These are phyloP conservation scores for Aphelocoma californica DNA, from an alignment of 2,797 vertebrate species.

Conservation along the genomic window DNA sequence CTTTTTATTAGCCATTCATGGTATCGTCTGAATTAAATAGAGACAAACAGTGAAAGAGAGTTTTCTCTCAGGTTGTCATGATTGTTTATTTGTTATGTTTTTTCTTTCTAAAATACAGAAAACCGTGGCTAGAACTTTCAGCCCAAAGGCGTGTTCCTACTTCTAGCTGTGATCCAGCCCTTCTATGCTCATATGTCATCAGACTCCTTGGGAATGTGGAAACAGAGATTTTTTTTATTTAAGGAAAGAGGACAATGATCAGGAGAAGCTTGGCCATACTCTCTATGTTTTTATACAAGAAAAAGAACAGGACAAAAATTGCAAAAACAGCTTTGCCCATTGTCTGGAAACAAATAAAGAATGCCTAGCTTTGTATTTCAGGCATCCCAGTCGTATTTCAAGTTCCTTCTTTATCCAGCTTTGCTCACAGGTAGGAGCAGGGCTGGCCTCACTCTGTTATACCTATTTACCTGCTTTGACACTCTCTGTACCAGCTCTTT, in stretches of 20 bases:
- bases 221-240: neutral
- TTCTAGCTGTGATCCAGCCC: neutral
- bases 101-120: neutral
- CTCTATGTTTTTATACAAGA: neutral
- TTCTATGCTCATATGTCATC: neutral
- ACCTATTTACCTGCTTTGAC: neutral
- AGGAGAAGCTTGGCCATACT: neutral
- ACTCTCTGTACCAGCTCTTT: neutral
- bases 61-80: neutral
- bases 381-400: neutral
- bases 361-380: neutral
- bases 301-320: neutral
- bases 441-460: neutral
- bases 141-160: neutral
- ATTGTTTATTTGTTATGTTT: neutral
- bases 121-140: neutral
- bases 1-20: neutral
- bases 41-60: neutral
- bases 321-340: neutral
- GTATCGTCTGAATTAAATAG: neutral
- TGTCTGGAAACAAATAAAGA: neutral
- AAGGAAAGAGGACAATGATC: neutral
- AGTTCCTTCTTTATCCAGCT: neutral
- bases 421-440: neutral
- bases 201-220: neutral